These are phyloP conservation scores for Shinisaurus crocodilurus DNA, from an alignment of 2,113 vertebrate species.

Conservation along the genomic window DNA sequence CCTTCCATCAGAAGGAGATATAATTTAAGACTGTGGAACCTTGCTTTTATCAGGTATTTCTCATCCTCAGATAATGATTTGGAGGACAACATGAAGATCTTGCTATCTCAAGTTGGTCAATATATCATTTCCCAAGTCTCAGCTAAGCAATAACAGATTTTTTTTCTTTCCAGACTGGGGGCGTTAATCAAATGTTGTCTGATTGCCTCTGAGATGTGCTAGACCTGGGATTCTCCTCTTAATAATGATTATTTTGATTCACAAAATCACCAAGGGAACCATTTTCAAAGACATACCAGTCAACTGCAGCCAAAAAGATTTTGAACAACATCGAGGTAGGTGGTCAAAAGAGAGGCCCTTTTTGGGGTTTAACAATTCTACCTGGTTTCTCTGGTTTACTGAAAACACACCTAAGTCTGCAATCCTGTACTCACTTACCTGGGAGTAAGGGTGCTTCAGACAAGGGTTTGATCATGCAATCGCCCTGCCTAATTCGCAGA, in stretches of 20 bases:
- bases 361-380: neutral
- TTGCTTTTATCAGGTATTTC: neutral
- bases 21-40: neutral
- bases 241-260: constrained; percentile 5
- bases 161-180: neutral
- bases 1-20: neutral
- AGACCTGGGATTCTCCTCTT: constrained; percentile 33
- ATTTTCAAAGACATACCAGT: constrained; percentile 18
- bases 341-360: neutral
- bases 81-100: constrained; percentile 9
- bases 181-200: constrained; percentile 31
- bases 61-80: neutral
- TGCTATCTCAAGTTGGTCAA: constrained; percentile 22
- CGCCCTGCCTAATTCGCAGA: too few species aligned
- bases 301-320: neutral
- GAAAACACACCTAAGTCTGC: neutral
- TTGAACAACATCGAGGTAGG: constrained; percentile 6
- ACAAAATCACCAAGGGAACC: constrained; percentile 39
- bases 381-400: neutral
- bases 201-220: neutral
- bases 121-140: neutral
- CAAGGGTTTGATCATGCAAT: too few species aligned
- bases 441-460: too few species aligned
- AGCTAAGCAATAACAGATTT: neutral
- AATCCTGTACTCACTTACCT: too few species aligned